Evolutionary conservation across 1,140 invertebrate species (phyloP), one percentile per base, ranked within the genome.

Genomic region (Homarus americanus): DNA sequence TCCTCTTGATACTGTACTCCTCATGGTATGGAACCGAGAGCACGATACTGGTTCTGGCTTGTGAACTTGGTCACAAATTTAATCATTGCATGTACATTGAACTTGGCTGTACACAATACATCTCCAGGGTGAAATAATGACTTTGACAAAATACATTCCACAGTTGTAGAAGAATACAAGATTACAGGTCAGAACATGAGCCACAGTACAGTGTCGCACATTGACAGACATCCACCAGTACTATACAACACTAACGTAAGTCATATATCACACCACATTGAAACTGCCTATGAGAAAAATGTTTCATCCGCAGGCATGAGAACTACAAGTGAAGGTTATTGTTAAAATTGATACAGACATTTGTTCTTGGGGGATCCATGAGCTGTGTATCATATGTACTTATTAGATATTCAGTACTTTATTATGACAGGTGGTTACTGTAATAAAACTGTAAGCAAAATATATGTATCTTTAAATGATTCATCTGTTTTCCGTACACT

Each of bases 201-300:
- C 63, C 82, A 83, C 28, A 34, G 82, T 69, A 69, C n/a, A 83
- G 82, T 24, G 53, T 28, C 82, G 40, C 82, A 83, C 82, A 83
- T 34, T 83, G 63, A 83, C 63, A 83, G 40, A 83, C 82, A 83
- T 44, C 58, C 82, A 83, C 63, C 58, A 69, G 53, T 66, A 83
- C 82, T 83, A 63, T 36, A 83, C 82, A 83, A 83, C 82, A 83
- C 58, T 66, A 63, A 83, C 82, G 69, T 63, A 83, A 69, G 36
- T 44, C 82, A 83, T 69, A 69, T 83, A 83, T 63, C 82, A 83
- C 53, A 83, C 58, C 82, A 83, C 82, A 83, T 69, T 40, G 40
- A 83, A 83, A 83, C 63, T 83, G 40, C 78, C 49, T 82, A 82
- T 53, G 24, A 53, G 49, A 82, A 82, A 82, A 82, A 49, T 49